These are phyloP conservation scores for Yasuhikotakia modesta DNA, from an alignment of 2,797 vertebrate species.

Conservation along the genomic window DNA sequence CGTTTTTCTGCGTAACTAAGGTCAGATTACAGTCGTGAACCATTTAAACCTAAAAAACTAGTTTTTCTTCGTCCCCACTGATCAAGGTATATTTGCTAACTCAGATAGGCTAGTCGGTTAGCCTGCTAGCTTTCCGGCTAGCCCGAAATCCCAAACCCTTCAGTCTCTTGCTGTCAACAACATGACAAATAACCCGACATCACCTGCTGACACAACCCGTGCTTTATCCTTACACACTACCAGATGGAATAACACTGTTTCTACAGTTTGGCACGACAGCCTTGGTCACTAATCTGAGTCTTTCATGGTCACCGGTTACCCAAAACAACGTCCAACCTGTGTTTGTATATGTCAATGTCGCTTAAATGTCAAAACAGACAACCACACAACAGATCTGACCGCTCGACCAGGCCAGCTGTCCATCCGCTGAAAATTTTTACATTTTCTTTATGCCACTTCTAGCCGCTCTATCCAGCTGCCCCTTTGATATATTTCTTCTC, in stretches of 20 bases:
- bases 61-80: constrained; percentile 14
- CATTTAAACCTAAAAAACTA: constrained; percentile 12
- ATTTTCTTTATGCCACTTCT: constrained; percentile 26
- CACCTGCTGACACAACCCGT: not conserved
- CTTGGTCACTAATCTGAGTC: constrained; percentile 57
- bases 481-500: constrained; percentile 54
- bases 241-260: constrained; percentile 15
- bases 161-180: constrained; percentile 16
- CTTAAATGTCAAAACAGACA: not conserved
- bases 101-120: constrained; percentile 37
- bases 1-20: constrained; percentile 6
- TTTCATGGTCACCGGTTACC: constrained; percentile 33
- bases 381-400: constrained; percentile 18
- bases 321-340: constrained; percentile 45
- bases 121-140: constrained; percentile 47
- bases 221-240: not conserved
- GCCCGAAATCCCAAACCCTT: constrained; percentile 38
- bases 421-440: constrained; percentile 10
- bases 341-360: constrained; percentile 64
- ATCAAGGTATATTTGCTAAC: constrained; percentile 1
- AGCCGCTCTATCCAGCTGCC: constrained; percentile 36
- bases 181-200: constrained; percentile 12
- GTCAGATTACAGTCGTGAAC: not conserved
- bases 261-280: constrained; percentile 42
- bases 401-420: constrained; percentile 18